These are phyloP conservation scores for Diabrotica undecimpunctata DNA, from an alignment of 1,140 invertebrate species.

Conservation along the genomic window DNA sequence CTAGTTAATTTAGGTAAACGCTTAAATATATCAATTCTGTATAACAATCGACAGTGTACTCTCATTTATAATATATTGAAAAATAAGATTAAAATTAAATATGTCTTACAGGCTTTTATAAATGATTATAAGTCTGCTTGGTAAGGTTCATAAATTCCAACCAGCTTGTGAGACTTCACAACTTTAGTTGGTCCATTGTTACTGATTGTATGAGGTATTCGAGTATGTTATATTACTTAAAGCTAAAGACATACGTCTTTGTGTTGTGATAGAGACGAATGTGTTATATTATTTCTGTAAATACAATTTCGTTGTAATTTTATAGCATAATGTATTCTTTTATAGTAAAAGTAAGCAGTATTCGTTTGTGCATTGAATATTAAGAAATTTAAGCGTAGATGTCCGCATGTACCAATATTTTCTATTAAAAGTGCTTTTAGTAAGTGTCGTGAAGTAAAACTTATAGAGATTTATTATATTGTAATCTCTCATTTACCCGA, in stretches of 20 bases:
- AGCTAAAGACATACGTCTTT: conserved; percentile 4
- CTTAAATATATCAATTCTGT: too few species aligned
- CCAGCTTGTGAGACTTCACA: too few species aligned
- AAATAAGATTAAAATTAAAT: too few species aligned
- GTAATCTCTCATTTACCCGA: conserved; percentile 5
- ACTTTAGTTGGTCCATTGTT: neutral
- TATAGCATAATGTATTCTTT: conserved; percentile 10
- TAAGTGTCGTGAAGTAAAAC: conserved; percentile 4
- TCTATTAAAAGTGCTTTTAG: neutral
- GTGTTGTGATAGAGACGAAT: conserved; percentile 32
- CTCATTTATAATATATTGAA: too few species aligned
- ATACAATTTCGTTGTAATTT: conserved; percentile 27
- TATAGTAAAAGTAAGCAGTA: conserved; percentile 8
- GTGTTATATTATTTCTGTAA: conserved; percentile 28
- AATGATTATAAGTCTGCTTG: too few species aligned
- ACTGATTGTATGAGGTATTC: conserved; percentile 7
- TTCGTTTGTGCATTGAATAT: conserved; percentile 4
- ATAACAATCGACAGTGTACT: too few species aligned
- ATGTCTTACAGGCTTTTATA: too few species aligned
- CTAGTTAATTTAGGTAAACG: too few species aligned
- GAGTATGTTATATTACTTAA: conserved; percentile 1
- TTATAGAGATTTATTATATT: conserved; percentile 1
- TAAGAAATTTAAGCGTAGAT: conserved; percentile 5
- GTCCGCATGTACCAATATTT: conserved; percentile 2
- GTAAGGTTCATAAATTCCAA: too few species aligned